Conservation (phyloP, 1,140 invertebrate species). For the Drosophila rhopaloa region DNA sequence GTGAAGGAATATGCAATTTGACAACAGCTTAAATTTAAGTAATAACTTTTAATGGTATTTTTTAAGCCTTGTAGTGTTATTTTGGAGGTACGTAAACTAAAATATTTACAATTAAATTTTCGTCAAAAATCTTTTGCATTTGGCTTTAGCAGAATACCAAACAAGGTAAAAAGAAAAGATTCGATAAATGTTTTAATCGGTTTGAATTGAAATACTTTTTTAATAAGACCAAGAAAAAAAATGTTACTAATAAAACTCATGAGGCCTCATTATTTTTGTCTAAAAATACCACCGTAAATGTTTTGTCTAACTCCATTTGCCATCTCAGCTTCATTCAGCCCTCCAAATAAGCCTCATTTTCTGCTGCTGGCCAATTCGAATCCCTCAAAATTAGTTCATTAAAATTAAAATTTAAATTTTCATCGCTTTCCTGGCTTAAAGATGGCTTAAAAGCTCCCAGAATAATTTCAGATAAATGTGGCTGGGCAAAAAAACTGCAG, state of each 20-base stretch:
- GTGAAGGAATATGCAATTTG: not conserved
- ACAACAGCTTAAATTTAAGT: not conserved
- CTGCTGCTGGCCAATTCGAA: slow-evolving; percentile 17
- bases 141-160: no score
- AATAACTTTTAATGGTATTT: not conserved
- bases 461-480: slow-evolving; percentile 54
- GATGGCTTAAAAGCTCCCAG: slow-evolving; percentile 34
- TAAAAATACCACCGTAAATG: slow-evolving; percentile 7
- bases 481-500: slow-evolving; percentile 24
- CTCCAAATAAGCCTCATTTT: slow-evolving; percentile 22
- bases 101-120: no score
- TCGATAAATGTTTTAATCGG: no score
- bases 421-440: slow-evolving; percentile 37
- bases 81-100: no score
- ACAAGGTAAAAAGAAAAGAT: no score
- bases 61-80: no score
- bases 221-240: no score
- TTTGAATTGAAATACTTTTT: no score
- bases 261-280: not conserved
- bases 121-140: no score
- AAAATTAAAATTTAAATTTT: slow-evolving; percentile 57
- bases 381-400: slow-evolving; percentile 58
- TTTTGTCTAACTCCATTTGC: slow-evolving; percentile 35
- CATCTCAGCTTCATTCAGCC: slow-evolving; percentile 13
- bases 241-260: no score